Evolutionary conservation across 2,113 vertebrate species (phyloP), one percentile per base, ranked within the genome.

Genomic region (Limanda limanda): DNA sequence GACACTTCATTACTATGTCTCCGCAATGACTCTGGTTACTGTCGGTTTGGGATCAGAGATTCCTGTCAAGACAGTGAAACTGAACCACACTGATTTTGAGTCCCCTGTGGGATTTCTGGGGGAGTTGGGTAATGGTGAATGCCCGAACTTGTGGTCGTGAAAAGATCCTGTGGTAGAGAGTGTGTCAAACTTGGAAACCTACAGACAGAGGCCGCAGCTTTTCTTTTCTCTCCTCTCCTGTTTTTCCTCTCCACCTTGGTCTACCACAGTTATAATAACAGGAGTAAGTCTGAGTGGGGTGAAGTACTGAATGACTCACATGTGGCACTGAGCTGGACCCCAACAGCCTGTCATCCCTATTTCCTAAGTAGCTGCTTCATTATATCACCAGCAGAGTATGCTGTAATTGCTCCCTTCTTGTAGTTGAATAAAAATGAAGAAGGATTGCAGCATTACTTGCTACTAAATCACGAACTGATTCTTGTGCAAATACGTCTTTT

Each of bases 1-100:
- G 86, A 86, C 86, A 85, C 83, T 71, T 83, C 60, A 75, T 66
- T 71, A 70, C 74, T 56, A n/a, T 56, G 68, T 83, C 88, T 87
- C 80, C 58, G 60, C 86, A 73, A 59, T 14, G 35, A 73, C 63
- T 90, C 81, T 88, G 88, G 76, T 82, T 89, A 79, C 80, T 89
- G 84, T 92, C 89, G 79, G 21, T 76, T 66, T 77, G 76, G 69
- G 74, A 72, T 75, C 74, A 74, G 63, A 66, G 73, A 83, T 79
- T 88, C 83, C 61, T 76, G 75, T 87, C 81, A 84, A 31, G 83
- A 87, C 81, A 62, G 72, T 74, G 81, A 85, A 89, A 86, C 77
- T 77, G 71, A 89, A 91, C 86, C 87, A 79, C 74, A 77, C 52
- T 45, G 51, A 42, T 86, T 83, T 76, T 54, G 67, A 51, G 47